Evolutionary conservation across 2,888 invertebrate species (phyloP).

Genomic region (Girardia tigrina): DNA sequence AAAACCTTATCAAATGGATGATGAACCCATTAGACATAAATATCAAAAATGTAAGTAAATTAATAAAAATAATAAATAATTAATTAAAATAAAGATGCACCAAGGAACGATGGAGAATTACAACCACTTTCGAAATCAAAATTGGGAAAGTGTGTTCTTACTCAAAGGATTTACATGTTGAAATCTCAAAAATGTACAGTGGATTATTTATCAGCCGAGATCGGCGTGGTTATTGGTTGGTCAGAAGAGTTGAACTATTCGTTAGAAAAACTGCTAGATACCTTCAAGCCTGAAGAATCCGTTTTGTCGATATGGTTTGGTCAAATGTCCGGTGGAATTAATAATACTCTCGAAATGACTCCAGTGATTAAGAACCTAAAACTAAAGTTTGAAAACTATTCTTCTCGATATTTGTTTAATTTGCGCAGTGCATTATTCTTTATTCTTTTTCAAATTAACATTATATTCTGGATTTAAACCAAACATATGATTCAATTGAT

Average conservation of each 20-base stretch:
- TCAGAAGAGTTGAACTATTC: background rate
- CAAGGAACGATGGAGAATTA: background rate
- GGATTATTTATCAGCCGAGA: background rate
- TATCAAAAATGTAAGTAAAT: background rate
- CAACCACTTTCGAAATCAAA: constrained; percentile 6
- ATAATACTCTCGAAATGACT: background rate
- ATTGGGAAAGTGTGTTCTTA: background rate
- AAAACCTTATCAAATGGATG: background rate
- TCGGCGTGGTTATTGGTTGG: background rate
- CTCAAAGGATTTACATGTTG: background rate
- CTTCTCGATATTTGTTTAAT: background rate
- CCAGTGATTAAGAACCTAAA: background rate
- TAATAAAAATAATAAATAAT: background rate
- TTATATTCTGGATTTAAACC: too few relatives aligned
- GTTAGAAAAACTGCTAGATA: background rate
- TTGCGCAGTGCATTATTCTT: too few relatives aligned
- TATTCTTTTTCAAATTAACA: too few relatives aligned
- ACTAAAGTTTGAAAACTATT: background rate
- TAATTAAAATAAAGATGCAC: background rate
- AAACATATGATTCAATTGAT: too few relatives aligned
- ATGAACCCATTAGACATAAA: background rate
- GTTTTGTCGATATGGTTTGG: constrained; percentile 15
- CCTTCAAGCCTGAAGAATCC: background rate
- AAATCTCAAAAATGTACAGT: background rate
- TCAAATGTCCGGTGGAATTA: constrained; percentile 5